Evolutionary conservation across 2,113 vertebrate genomes (phyloP).

Genomic region (Lepidiolamprologus cunningtoni): DNA sequence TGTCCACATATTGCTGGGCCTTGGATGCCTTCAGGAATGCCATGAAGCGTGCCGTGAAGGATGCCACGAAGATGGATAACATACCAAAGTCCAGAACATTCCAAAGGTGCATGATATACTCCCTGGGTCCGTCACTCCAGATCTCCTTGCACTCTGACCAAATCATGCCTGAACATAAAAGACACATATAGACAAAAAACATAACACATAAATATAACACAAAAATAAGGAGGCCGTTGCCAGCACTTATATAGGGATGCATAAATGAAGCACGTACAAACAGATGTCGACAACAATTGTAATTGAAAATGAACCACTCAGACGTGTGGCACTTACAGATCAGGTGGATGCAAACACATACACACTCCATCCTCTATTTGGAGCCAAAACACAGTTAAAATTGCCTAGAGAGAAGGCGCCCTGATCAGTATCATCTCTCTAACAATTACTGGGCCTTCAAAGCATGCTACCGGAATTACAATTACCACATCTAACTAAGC

Average conservation of each 20-base stretch:
- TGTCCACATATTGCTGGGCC: slow-evolving; percentile 90
- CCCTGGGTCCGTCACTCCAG: slow-evolving; percentile 90
- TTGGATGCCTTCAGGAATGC: slow-evolving; percentile 93
- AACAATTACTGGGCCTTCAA: slow-evolving; percentile 38
- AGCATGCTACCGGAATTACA: slow-evolving; percentile 29
- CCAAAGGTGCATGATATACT: slow-evolving; percentile 92
- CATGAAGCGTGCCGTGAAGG: slow-evolving; percentile 93
- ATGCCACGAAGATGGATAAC: slow-evolving; percentile 94
- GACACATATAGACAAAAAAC: neutral
- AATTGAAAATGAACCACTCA: neutral
- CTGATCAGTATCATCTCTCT: slow-evolving; percentile 47
- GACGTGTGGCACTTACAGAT: neutral
- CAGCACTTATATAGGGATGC: neutral
- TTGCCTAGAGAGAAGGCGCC: slow-evolving; percentile 32
- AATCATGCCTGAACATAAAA: slow-evolving; percentile 82
- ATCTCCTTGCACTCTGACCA: slow-evolving; percentile 98
- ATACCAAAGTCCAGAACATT: slow-evolving; percentile 95
- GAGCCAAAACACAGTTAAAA: slow-evolving; percentile 36
- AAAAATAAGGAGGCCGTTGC: neutral
- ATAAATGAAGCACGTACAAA: neutral
- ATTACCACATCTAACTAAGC: neutral
- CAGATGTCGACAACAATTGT: neutral
- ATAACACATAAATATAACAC: too few species aligned
- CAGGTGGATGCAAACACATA: neutral
- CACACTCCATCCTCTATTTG: neutral